Evolutionary conservation across 2,888 invertebrate genomes (phyloP).

Genomic region (Scaptomyza parva): DNA sequence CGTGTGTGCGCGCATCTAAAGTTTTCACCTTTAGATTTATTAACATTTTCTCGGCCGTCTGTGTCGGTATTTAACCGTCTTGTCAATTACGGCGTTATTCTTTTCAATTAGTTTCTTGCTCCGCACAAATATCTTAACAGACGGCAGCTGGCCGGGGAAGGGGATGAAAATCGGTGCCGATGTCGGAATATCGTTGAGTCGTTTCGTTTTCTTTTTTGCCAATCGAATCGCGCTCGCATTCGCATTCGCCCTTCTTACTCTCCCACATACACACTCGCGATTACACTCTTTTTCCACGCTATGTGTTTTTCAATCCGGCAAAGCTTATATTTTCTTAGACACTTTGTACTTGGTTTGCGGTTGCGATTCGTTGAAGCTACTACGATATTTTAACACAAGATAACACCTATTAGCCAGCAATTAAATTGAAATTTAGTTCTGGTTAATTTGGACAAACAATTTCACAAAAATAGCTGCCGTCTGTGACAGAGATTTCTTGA

Average conservation of each 20-base stretch:
- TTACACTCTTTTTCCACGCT: conserved; percentile 13
- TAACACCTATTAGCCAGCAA: conserved; percentile 13
- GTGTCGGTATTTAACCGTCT: conserved; percentile 12
- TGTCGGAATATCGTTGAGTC: conserved; percentile 50
- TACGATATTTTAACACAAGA: conserved; percentile 10
- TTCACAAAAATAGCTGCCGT: conserved; percentile 32
- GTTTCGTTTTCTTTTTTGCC: conserved; percentile 36
- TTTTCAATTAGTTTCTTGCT: conserved; percentile 17
- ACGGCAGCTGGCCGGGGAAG: conserved; percentile 21
- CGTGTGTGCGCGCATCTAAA: conserved; percentile 94
- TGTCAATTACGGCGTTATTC: conserved; percentile 35
- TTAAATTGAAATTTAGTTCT: conserved; percentile 19
- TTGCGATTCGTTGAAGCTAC: conserved; percentile 9
- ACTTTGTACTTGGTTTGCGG: conserved; percentile 2
- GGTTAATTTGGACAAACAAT: conserved; percentile 47
- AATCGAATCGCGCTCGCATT: conserved; percentile 49
- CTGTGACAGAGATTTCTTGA: conserved; percentile 19
- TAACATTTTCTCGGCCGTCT: conserved; percentile 79
- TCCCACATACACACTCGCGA: conserved; percentile 3
- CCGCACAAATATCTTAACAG: conserved; percentile 39
- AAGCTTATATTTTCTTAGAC: conserved; percentile 5
- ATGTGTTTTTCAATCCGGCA: conserved; percentile 29
- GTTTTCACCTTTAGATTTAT: conserved; percentile 95
- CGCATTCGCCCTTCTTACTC: conserved; percentile 27
- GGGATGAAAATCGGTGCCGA: conserved; percentile 47